Base-by-base conservation (phyloP, 1,140 invertebrate species). In the Drosophila nigromelanica region DNA sequence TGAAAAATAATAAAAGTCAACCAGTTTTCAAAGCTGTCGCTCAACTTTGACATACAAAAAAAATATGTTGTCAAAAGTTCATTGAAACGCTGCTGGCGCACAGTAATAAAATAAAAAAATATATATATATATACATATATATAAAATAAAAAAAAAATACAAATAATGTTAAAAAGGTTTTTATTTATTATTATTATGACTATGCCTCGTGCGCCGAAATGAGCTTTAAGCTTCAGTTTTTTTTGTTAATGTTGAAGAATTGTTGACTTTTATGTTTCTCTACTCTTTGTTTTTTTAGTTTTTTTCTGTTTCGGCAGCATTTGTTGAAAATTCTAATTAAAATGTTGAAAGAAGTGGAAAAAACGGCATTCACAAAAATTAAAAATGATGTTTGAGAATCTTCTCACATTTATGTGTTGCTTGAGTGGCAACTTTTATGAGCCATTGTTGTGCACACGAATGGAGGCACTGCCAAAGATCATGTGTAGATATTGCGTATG, bases 261-360 rank as follows among this genome's bases (percentile, higher is more conserved):
- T 51, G 14, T 59, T 47, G 54, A 47, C 55, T 73, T 54, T 59
- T 52, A 54, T 39, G 56, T 50, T 54, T 18, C 39, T 37, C 54
- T 24, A 43, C 27, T 43, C 15, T 33, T 58, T 40, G n/a, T 50
- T 52, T n/a, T 64, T 37, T 33, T 47, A 10, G 12, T 5, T 40
- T n/a, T 14, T 10, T 4, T 12, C 50, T 11, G 14, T 54, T 52
- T 71, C 35, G 68, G 24, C 27, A 39, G 24, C 33, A 40, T 66
- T 43, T 73, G 74, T 76, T 73, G 60, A 74, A 78, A 64, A 67
- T 72, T 78, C 59, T 73, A 78, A 78, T 76, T 76, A 78, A 63
- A 77, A 77, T 69, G 58, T 73, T 40, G 42, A 55, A 48, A 64
- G 66, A 52, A 72, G 3, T 27, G 6, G 1, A 27, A 27, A 27